Evolutionary conservation across 2,797 vertebrate genomes (phyloP).

Genomic region (Cryptoprocta ferox): DNA sequence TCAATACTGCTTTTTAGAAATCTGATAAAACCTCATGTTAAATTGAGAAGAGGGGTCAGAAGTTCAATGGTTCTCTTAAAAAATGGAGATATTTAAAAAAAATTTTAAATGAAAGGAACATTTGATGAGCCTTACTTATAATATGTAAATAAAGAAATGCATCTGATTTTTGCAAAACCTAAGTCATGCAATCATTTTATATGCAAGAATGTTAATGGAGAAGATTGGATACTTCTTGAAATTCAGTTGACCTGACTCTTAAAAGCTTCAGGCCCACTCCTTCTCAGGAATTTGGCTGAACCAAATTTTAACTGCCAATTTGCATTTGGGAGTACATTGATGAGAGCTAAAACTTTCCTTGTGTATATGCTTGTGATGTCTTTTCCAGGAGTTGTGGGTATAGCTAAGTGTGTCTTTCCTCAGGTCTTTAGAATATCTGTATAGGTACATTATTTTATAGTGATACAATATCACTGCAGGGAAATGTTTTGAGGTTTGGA

Average conservation of each 20-base stretch:
- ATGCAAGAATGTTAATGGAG: background rate
- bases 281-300: background rate
- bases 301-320: background rate
- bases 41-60: slow-evolving; percentile 52
- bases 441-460: background rate
- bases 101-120: slow-evolving; percentile 5
- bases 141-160: slow-evolving; percentile 46
- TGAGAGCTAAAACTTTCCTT: background rate
- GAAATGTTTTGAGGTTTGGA: slow-evolving; percentile 8
- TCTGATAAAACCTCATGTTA: slow-evolving; percentile 43
- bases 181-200: slow-evolving; percentile 20
- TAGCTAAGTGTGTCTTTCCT: background rate
- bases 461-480: background rate
- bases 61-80: slow-evolving; percentile 36
- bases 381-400: background rate
- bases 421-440: slow-evolving; percentile 13
- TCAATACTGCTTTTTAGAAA: slow-evolving; percentile 38
- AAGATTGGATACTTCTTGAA: slow-evolving; percentile 28
- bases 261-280: background rate
- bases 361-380: background rate
- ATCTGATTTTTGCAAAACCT: slow-evolving; percentile 42
- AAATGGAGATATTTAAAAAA: background rate
- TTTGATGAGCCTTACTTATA: slow-evolving; percentile 17
- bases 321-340: background rate
- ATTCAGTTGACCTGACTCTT: background rate